Percentiles rank a stretch among this genome's conserved stretches.
phyloP scores from a whole-genome alignment of 2,113 vertebrate species.

The Marcusenius ussheri region DNA sequence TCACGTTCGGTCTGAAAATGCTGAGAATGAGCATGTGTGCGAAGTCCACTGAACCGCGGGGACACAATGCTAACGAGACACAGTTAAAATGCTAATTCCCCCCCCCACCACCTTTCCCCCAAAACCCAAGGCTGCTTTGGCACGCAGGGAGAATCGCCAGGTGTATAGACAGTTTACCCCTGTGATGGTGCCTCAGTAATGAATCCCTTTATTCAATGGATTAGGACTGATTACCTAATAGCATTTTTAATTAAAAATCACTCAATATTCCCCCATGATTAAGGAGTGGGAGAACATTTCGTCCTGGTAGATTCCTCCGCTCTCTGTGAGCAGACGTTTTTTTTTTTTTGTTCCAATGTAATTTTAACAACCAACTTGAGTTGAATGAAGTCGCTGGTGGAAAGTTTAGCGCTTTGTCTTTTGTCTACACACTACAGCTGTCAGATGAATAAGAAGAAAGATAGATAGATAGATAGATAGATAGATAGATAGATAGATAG shows the following conservation, averaged over 20 bases:
- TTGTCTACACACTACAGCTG: not conserved
- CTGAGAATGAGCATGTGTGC: not conserved
- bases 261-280: constrained; percentile 8
- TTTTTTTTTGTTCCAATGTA: not conserved
- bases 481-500: not conserved
- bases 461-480: not conserved
- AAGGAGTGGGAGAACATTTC: not conserved
- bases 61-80: not conserved
- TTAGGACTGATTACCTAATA: constrained; percentile 19
- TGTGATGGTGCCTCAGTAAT: constrained; percentile 14
- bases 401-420: not conserved
- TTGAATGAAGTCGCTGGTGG: not conserved
- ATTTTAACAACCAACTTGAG: not conserved
- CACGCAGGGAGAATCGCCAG: not conserved
- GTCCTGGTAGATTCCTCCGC: not conserved
- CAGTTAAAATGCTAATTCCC: not conserved
- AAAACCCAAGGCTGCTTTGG: not conserved
- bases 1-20: not conserved
- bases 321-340: not conserved
- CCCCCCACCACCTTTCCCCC: not conserved
- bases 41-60: not conserved
- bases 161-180: not conserved
- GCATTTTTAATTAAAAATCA: constrained; percentile 22
- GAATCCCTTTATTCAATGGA: constrained; percentile 11
- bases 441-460: too few relatives aligned